phyloP scores from a whole-genome alignment of 2,797 vertebrate genomes.

The Ficedula albicollis region DNA sequence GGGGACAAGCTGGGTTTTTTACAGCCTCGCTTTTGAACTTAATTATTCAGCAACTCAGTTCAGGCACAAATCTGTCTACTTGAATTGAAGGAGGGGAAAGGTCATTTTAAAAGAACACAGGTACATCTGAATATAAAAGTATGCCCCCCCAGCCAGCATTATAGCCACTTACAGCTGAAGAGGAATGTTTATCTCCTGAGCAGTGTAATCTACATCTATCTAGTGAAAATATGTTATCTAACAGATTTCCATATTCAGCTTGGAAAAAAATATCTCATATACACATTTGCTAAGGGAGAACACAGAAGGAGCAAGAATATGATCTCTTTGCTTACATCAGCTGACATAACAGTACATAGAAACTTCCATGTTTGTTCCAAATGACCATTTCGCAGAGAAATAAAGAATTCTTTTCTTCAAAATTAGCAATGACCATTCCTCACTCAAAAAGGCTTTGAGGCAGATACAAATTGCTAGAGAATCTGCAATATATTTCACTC shows the following conservation, averaged over 20 bases:
- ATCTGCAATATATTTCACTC: neutral
- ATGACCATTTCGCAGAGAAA: neutral
- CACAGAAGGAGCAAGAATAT: neutral
- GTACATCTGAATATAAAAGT: neutral
- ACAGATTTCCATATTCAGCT: neutral
- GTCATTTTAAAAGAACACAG: neutral
- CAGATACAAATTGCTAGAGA: neutral
- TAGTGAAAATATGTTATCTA: neutral
- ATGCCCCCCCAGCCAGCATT: neutral
- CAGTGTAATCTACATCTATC: neutral
- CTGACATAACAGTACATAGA: neutral
- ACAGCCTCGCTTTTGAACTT: neutral
- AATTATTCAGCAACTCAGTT: neutral
- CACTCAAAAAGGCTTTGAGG: neutral
- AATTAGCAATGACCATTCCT: neutral
- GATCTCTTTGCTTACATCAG: neutral
- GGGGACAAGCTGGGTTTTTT: neutral
- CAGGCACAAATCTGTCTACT: neutral
- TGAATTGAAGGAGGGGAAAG: neutral
- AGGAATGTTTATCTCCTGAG: neutral
- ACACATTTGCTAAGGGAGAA: neutral
- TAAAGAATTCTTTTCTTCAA: neutral
- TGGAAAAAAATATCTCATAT: neutral
- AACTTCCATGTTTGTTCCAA: neutral
- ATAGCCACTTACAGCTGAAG: neutral